Evolutionary conservation across 2,113 vertebrate species (phyloP), one percentile per base, ranked within the genome.

Genomic region (Actinemys pallida): DNA sequence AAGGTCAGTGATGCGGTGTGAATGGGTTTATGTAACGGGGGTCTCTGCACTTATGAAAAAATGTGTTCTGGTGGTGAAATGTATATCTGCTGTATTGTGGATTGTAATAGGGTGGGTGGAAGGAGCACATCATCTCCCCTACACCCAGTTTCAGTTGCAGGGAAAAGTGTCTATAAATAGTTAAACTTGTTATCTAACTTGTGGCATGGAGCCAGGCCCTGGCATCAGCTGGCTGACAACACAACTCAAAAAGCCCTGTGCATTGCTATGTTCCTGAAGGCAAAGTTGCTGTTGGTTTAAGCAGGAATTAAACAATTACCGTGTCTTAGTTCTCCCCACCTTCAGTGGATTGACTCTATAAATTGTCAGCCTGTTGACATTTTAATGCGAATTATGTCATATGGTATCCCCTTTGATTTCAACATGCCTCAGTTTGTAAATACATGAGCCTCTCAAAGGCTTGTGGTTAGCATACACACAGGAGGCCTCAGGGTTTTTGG

Each of bases 331-430:
- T 98, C 98, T 99, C 98, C 97, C 98, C 98, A 98, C 98, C 99
- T 98, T 98, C 95, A 87, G 97, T 98, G 98, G 98, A 97, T 98
- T 97, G 98, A 96, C 98, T 98, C 98, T 98, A 99, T 99, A 99
- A 99, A 99, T 99, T 98, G 99, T 99, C 99, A 98, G 98, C 98
- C 98, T 98, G 98, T 99, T 99, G 99, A 98, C 99, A 99, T 99
- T 99, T 99, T 99, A 99, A 99, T 99, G 99, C 98, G 98, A 98
- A 99, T 99, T 99, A 98, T 99, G 99, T 99, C 99, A 99, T 99
- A 98, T 99, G 99, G 99, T 99, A 99, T 99, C 99, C 98, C 99
- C 99, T 99, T 99, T 99, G 99, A 99, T 99, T 99, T 98, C 98
- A 97, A 99, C 99, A 99, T 99, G 99, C 99, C 99, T 99, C 98